A percentile compares a stretch with the other conserved stretches of the same genome.
phyloP scores from a whole-genome alignment of 2,888 invertebrate genomes.

The Drosophila greeni region DNA sequence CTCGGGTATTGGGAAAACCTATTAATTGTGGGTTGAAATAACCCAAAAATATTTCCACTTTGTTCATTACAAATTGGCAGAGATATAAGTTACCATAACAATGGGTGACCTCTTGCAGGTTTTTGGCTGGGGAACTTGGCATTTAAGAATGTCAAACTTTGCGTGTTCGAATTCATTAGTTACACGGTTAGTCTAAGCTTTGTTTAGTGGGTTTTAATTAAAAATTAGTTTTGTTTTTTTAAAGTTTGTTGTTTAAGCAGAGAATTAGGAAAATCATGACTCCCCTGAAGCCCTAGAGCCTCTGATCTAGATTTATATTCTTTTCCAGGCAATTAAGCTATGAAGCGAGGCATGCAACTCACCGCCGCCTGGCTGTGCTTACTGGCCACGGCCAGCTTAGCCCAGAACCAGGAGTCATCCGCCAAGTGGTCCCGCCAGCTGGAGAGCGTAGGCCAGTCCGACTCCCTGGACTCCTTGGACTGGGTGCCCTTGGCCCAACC shows the following conservation, averaged over 20 bases:
- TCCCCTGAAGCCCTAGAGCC: too few species aligned
- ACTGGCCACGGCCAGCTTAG: conserved; percentile 47
- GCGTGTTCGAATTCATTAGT: conserved; percentile 7
- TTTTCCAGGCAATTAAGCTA: conserved; percentile 60
- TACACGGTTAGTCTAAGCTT: not conserved
- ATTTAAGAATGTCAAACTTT: conserved; percentile 16
- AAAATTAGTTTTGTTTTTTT: not conserved
- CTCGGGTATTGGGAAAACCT: conserved; percentile 7
- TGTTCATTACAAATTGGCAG: not conserved
- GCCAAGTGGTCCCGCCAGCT: conserved; percentile 78
- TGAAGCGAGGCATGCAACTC: conserved; percentile 69
- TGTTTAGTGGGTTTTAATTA: not conserved
- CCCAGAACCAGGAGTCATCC: conserved; percentile 53
- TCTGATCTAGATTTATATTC: too few species aligned
- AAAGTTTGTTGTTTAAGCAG: too few species aligned
- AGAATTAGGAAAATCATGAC: too few species aligned
- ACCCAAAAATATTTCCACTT: not conserved
- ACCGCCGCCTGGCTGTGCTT: conserved; percentile 62
- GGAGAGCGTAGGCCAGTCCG: conserved; percentile 62
- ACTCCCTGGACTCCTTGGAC: conserved; percentile 76
- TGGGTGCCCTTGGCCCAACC: conserved; percentile 81
- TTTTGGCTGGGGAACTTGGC: not conserved
- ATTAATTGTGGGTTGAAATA: conserved; percentile 13
- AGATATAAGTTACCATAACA: not conserved
- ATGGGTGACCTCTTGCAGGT: conserved; percentile 7